These are phyloP conservation scores for Heliconius erato DNA, from an alignment of 2,888 invertebrate species.

Conservation along the genomic window DNA sequence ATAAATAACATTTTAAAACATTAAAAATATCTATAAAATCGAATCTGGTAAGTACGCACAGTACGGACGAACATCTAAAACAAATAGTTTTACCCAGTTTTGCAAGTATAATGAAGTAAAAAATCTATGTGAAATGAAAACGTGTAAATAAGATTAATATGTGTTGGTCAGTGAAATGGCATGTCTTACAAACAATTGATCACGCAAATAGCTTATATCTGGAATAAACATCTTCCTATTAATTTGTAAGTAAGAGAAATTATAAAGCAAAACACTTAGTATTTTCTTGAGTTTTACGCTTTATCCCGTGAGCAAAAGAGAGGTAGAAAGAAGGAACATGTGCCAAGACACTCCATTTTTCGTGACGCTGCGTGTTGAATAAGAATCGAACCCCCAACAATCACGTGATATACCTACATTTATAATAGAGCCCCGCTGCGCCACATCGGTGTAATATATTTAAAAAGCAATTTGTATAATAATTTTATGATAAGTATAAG, in stretches of 20 bases:
- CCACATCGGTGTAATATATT: neutral
- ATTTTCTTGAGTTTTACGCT: neutral
- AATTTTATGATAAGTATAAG: neutral
- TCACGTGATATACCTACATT: neutral
- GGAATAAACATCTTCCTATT: slow-evolving; percentile 47
- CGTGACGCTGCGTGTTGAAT: neutral
- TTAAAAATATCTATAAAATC: too few species aligned
- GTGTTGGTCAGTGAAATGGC: slow-evolving; percentile 45
- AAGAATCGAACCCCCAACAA: neutral
- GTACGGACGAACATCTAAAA: too few species aligned
- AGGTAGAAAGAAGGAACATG: too few species aligned
- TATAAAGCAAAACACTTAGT: neutral
- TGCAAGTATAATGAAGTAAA: neutral
- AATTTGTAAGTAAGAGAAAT: slow-evolving; percentile 48
- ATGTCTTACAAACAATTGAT: slow-evolving; percentile 62
- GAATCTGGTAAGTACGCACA: too few species aligned
- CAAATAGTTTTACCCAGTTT: too few species aligned
- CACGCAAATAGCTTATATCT: slow-evolving; percentile 52
- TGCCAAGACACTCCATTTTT: neutral
- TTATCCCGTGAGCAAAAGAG: neutral
- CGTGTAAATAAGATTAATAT: neutral
- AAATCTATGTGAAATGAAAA: neutral
- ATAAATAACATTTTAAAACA: too few species aligned
- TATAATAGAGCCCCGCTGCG: neutral
- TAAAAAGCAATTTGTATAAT: neutral